Conservation (phyloP, 2,888 invertebrate genomes). For the Pandemis cinnamomeana region DNA sequence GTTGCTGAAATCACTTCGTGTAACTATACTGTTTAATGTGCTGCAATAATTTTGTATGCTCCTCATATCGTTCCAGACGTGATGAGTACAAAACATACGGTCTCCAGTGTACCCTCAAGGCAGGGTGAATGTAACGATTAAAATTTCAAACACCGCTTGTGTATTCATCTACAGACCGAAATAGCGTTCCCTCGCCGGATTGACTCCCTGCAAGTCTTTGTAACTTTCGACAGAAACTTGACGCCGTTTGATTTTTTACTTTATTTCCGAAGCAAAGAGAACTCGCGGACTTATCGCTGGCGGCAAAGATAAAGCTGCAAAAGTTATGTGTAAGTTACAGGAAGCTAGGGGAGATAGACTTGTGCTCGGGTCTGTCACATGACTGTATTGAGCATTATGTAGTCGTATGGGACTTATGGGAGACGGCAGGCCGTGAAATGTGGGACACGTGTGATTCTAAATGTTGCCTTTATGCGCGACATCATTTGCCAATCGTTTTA, state of each 20-base stretch:
- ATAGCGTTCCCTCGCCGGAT: conserved; percentile 75
- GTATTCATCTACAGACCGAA: conserved; percentile 74
- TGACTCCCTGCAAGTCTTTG: conserved; percentile 64
- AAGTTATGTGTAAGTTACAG: conserved; percentile 72
- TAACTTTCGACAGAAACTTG: conserved; percentile 47
- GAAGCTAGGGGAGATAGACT: conserved; percentile 77
- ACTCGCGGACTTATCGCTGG: conserved; percentile 43
- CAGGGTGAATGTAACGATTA: conserved; percentile 83
- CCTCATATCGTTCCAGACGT: conserved; percentile 38
- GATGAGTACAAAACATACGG: conserved; percentile 63
- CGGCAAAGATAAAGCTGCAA: conserved; percentile 57
- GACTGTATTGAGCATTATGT: conserved; percentile 71
- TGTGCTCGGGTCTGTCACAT: conserved; percentile 67
- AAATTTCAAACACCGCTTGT: conserved; percentile 81
- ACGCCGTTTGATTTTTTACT: conserved; percentile 60
- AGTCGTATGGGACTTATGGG: conserved; percentile 64
- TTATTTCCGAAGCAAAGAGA: conserved; percentile 55
- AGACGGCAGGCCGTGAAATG: conserved; percentile 57
- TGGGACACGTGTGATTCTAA: conserved; percentile 60
- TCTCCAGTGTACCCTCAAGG: conserved; percentile 72
- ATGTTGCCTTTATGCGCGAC: not conserved
- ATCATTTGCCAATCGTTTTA: not conserved
- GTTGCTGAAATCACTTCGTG: conserved; percentile 15
- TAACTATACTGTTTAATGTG: conserved; percentile 7
- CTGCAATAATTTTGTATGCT: conserved; percentile 47